Conservation (phyloP, 2,113 vertebrate genomes). For the Epinephelus moara region DNA sequence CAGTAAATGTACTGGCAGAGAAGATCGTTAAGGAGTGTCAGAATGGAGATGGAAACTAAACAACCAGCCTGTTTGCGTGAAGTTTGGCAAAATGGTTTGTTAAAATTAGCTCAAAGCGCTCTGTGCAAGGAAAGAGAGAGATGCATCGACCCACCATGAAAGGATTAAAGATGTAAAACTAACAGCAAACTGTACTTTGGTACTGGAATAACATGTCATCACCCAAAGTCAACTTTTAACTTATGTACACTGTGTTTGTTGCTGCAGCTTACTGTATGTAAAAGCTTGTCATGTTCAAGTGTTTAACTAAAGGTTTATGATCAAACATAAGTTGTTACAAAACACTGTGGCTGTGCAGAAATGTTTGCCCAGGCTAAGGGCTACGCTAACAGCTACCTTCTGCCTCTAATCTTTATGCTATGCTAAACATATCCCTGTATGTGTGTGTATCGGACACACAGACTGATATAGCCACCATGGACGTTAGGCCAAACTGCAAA, state of each 20-base stretch:
- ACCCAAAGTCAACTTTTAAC: background rate
- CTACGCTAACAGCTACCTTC: background rate
- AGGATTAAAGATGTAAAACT: background rate
- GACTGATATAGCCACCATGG: background rate
- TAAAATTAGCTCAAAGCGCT: background rate
- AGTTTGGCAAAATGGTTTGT: background rate
- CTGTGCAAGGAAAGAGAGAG: slow-evolving; percentile 24
- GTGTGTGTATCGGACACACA: background rate
- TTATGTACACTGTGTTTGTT: background rate
- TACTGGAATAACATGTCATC: background rate
- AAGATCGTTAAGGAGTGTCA: background rate
- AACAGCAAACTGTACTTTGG: background rate
- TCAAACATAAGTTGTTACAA: too few species aligned
- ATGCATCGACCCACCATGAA: background rate
- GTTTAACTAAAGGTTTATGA: too few species aligned
- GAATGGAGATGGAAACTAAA: slow-evolving; percentile 1
- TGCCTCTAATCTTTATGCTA: background rate
- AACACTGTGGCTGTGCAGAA: too few species aligned
- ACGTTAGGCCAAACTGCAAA: background rate
- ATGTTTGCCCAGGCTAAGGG: background rate
- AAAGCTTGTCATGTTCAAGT: too few species aligned
- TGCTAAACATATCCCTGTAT: background rate
- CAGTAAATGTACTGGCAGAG: background rate
- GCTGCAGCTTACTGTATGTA: background rate
- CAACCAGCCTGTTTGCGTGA: background rate